Base-by-base conservation (phyloP, 2,888 invertebrate genomes). In the Nomada goodeniana region DNA sequence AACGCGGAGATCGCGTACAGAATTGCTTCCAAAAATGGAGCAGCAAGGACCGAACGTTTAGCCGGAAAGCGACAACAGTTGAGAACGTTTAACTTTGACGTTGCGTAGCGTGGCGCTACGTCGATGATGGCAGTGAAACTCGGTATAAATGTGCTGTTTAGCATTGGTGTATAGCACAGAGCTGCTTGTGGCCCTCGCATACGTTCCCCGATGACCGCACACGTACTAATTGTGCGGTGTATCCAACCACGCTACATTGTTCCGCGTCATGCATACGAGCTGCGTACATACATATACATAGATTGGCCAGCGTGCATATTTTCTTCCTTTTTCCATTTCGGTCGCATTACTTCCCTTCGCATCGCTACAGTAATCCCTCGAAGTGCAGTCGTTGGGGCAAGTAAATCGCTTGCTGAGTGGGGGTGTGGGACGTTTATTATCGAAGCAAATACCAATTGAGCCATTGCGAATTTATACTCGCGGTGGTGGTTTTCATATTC, bases 221-320 rank as follows among this genome's bases (percentile, higher is more conserved):
- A 84, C 84, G 87, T 88, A 86, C 91, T 90, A 91, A 91, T 91
- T 90, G 88, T 86, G 84, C 86, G 85, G 86, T 88, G 84, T 89
- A 89, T 85, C 84, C 86, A 80, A 67, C 80, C 79, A 84, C 87
- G 89, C 29, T 89, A 87, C 88, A 87, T 88, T 88, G 90, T 89
- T 87, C 85, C 83, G 84, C 76, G 88, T 86, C 89, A 88, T 89
- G 81, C 57, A 65, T 10, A 18, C 29, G 52, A 13, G 26, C n/a
- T 20, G 26, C 82, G 80, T 86, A 86, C 86, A 83, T 83, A 85
- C 84, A 26, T 64, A n/a, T 65, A 42, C n/a, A 26, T 63, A 26
- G 42, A 9, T 29, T 26, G 29, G 26, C 20, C 13, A 2, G 7
- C n/a, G 1, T 68, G 20, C 15, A 9, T 23, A 9, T 42, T 44